A percentile compares a stretch with the other conserved stretches of the same genome.
Evolutionary conservation across 2,888 invertebrate species (phyloP).

Genomic region (Drosophila maculinotata): DNA sequence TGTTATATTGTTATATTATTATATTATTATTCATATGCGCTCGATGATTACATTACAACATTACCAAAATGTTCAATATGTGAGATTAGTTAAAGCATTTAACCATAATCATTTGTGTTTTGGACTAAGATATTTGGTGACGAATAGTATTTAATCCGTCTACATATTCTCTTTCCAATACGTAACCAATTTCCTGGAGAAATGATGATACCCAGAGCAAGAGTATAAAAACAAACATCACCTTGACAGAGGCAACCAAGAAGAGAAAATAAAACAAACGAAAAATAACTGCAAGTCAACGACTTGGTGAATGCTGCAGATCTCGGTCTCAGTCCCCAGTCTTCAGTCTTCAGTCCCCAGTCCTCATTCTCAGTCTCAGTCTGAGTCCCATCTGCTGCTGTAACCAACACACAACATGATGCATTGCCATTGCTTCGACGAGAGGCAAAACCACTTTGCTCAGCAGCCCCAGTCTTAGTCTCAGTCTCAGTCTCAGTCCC

Average conservation of each 20-base stretch:
- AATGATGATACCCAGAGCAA: too few species aligned
- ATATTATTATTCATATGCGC: too few species aligned
- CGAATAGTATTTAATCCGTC: too few species aligned
- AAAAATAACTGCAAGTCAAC: constrained; percentile 38
- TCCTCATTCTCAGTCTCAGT: constrained; percentile 4
- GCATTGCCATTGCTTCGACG: constrained; percentile 13
- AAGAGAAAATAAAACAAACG: constrained; percentile 20
- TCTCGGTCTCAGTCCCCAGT: constrained; percentile 7
- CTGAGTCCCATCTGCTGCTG: background rate
- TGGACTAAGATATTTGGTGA: too few species aligned
- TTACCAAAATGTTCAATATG: too few species aligned
- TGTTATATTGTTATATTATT: too few species aligned
- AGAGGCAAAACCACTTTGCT: constrained; percentile 36
- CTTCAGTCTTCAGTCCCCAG: background rate
- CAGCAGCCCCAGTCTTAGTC: constrained; percentile 2
- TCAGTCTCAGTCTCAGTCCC: constrained; percentile 1
- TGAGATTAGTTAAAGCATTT: too few species aligned
- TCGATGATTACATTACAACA: too few species aligned
- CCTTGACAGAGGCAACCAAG: constrained; percentile 18
- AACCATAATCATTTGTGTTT: too few species aligned
- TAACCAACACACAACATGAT: constrained; percentile 5
- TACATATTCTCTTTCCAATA: too few species aligned
- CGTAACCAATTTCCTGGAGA: too few species aligned
- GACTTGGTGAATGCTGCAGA: constrained; percentile 18
- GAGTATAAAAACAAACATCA: constrained; percentile 6